A percentile compares a stretch with the other conserved stretches of the same genome.
phyloP scores from a whole-genome alignment of 2,888 invertebrate genomes.

The Mellilla xanthometata region DNA sequence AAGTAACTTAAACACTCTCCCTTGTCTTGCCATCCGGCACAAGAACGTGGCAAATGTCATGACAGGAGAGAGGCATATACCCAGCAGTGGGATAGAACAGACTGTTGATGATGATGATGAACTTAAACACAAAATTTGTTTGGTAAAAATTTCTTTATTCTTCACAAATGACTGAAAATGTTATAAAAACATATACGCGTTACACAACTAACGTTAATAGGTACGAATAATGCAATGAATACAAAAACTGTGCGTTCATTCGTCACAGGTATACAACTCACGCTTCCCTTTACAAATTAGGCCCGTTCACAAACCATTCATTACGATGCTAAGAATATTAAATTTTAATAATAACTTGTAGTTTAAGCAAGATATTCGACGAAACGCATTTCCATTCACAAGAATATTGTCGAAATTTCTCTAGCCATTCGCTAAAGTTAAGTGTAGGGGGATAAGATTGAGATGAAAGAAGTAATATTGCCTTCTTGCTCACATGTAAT shows the following conservation, averaged over 20 bases:
- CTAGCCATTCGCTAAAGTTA: no score
- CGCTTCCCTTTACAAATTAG: conserved; percentile 16
- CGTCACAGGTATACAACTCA: conserved; percentile 16
- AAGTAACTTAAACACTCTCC: no score
- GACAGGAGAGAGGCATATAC: no score
- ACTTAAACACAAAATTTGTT: conserved; percentile 34
- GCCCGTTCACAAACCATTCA: conserved; percentile 9
- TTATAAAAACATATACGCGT: conserved; percentile 79
- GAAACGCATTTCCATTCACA: no score
- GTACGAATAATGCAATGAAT: conserved; percentile 67
- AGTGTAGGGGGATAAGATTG: no score
- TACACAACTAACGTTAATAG: conserved; percentile 72
- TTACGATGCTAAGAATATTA: conserved; percentile 9
- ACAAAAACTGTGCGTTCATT: conserved; percentile 44
- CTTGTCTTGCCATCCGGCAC: no score
- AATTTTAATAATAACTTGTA: conserved; percentile 20
- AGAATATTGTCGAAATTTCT: no score
- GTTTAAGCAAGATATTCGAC: neutral
- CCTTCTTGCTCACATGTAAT: no score
- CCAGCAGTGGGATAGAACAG: no score
- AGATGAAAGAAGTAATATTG: no score
- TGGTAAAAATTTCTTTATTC: conserved; percentile 79
- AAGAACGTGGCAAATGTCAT: no score
- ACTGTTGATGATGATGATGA: no score
- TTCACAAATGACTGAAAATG: conserved; percentile 80